Base-by-base conservation (phyloP, 2,797 vertebrate species). In the Cygnus olor region DNA sequence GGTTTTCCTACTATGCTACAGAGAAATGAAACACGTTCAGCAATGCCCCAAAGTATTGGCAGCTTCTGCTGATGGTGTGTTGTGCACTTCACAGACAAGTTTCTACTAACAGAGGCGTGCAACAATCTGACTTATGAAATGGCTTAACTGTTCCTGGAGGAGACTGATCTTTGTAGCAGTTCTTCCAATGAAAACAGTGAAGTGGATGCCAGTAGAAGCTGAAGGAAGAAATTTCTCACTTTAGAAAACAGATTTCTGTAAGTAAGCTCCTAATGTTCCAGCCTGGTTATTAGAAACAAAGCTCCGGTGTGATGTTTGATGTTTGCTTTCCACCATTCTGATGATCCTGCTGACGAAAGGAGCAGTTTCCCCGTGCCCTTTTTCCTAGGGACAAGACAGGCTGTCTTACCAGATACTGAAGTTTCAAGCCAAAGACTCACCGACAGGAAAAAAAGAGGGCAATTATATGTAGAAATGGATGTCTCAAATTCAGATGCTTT, bases 361-460 rank as follows among this genome's bases (percentile, higher is more conserved):
- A 58, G 38, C 34, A 21, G 9, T 44, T 83, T 60, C 86, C 51
- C n/a, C 4, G 1, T 25, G 18, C 11, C 60, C 76, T 71, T 54
- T 56, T 68, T 77, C 17, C 12, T 17, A 20, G 56, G 28, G 30
- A n/a, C 49, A 68, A 11, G 40, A 10, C 20, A 66, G 24, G 5
- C 69, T 64, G n/a, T 21, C 10, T 17, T 40, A 25, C 25, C 21
- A 24, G 38, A n/a, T 19, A 22, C 32, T 61, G 79, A 81, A 24
- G 34, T 56, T 49, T 68, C 47, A 68, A 44, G 73, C 47, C 14
- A 51, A 51, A 42, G 34, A 42, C 6, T 56, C 9, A 3, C 24
- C 2, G 3, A 40, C 9, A 7, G 5, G 5, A 8, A n/a, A 16
- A 28, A 8, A 24, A 21, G 4, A 8, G 8, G 38, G 25, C 10